phyloP scores from a whole-genome alignment of 2,113 vertebrate genomes.

The Circaetus cinerascens region DNA sequence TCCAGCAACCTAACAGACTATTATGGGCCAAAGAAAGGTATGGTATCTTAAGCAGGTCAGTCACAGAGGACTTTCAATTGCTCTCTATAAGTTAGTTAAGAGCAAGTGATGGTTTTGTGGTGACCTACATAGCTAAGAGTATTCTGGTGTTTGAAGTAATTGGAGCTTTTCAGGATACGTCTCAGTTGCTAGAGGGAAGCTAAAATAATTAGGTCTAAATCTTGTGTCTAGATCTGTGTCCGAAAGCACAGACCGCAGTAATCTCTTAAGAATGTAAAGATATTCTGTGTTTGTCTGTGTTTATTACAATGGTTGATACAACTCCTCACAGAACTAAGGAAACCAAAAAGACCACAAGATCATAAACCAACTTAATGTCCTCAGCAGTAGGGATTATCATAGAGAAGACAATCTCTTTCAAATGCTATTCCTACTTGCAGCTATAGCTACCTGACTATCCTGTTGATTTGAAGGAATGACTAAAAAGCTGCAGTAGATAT shows the following conservation, averaged over 20 bases:
- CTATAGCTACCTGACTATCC: not conserved
- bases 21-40: not conserved
- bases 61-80: not conserved
- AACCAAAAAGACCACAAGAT: not conserved
- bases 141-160: not conserved
- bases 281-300: not conserved
- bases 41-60: not conserved
- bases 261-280: not conserved
- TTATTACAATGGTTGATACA: not conserved
- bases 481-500: not conserved
- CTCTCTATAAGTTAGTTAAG: not conserved
- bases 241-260: not conserved
- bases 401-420: not conserved
- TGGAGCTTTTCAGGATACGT: not conserved
- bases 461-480: not conserved
- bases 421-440: not conserved
- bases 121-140: not conserved
- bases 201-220: slow-evolving; percentile 23
- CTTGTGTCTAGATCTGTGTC: not conserved
- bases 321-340: not conserved
- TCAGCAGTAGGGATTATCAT: not conserved
- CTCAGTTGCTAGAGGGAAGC: not conserved
- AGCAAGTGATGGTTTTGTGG: not conserved
- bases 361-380: not conserved
- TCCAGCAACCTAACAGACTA: not conserved